Conservation (phyloP, 2,888 invertebrate genomes). For the Trissolcus japonicus region DNA sequence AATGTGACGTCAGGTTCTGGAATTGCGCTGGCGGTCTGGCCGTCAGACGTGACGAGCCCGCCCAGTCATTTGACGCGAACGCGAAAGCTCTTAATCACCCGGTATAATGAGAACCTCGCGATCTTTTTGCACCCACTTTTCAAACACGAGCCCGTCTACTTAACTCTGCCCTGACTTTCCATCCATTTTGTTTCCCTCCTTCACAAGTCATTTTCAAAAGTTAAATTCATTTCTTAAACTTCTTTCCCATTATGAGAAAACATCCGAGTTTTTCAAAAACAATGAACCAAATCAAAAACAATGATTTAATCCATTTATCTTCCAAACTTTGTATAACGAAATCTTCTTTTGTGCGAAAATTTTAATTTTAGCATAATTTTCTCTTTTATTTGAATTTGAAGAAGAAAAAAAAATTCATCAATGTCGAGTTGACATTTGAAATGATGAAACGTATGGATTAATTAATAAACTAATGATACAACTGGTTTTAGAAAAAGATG, state of each 20-base stretch:
- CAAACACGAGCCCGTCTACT: conserved; percentile 21
- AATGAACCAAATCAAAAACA: no score
- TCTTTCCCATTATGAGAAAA: no score
- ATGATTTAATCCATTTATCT: no score
- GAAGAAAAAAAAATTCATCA: background rate
- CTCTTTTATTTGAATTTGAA: no score
- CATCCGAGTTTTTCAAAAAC: no score
- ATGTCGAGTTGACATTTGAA: background rate
- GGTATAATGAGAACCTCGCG: conserved; percentile 35
- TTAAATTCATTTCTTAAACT: no score
- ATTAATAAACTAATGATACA: conserved; percentile 21
- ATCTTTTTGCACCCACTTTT: conserved; percentile 35
- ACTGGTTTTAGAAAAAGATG: conserved; percentile 24
- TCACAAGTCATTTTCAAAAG: no score
- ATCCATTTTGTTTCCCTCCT: background rate
- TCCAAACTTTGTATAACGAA: no score
- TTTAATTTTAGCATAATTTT: no score
- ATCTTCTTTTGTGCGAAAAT: no score
- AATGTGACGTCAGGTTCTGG: conserved; percentile 12
- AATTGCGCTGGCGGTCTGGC: conserved; percentile 21
- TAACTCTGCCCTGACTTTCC: conserved; percentile 17
- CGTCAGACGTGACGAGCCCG: conserved; percentile 13
- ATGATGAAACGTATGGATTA: conserved; percentile 21
- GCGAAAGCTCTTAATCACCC: conserved; percentile 49
- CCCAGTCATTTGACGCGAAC: conserved; percentile 43